Evolutionary conservation across 2,888 invertebrate genomes (phyloP).

Genomic region (Gonocerus acuteangulatus): DNA sequence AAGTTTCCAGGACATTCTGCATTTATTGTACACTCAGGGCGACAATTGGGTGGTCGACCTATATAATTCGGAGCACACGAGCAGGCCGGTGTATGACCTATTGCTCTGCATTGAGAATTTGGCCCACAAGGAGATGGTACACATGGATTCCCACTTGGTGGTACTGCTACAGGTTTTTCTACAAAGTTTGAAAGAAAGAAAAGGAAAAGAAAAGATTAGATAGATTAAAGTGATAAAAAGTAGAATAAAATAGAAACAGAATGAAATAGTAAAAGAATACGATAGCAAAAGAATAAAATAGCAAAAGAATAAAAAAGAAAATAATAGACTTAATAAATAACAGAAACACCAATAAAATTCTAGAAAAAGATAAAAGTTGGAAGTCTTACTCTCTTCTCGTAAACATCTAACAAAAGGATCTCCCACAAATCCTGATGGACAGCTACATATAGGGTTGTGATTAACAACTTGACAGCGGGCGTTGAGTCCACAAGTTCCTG

Average conservation of each 20-base stretch:
- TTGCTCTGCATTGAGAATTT: conserved; percentile 50
- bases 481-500: conserved; percentile 66
- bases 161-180: conserved; percentile 46
- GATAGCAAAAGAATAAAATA: conserved; percentile 4
- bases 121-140: conserved; percentile 61
- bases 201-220: background rate
- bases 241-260: background rate
- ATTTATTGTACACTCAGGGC: conserved; percentile 57
- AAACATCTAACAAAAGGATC: conserved; percentile 53
- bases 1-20: conserved; percentile 49
- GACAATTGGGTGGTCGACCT: conserved; percentile 56
- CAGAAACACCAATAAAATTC: no score
- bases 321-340: no score
- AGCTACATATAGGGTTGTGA: conserved; percentile 64
- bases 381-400: conserved; percentile 43
- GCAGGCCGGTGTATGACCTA: conserved; percentile 49
- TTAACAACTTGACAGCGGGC: conserved; percentile 70
- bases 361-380: no score
- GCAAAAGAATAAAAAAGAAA: background rate
- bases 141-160: conserved; percentile 60
- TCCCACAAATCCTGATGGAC: conserved; percentile 51
- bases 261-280: background rate
- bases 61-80: conserved; percentile 52
- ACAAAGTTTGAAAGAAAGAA: conserved; percentile 40
- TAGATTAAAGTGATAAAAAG: background rate